Base-by-base conservation (phyloP, 2,797 vertebrate species). In the Prunella strophiata region DNA sequence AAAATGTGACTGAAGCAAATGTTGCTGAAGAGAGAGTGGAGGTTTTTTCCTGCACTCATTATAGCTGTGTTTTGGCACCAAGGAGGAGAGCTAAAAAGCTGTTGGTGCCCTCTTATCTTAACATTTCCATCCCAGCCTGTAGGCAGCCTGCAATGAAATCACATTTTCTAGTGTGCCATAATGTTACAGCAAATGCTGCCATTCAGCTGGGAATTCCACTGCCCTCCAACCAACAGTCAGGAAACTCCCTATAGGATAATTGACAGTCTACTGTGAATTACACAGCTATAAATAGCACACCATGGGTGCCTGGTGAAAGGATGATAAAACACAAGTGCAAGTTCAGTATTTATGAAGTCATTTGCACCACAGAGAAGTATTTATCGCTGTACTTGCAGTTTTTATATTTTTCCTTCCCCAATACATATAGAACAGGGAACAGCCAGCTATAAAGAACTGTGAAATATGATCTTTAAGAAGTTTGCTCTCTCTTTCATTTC, bases 271-370 rank as follows among this genome's bases (percentile, higher is more conserved):
- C 91, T 85, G 88, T 94, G 96, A 97, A 89, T 97, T 95, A 82
- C 21, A 34, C 30, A 63, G 79, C 80, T 96, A 93, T 94, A 97
- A 97, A 97, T 96, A 95, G 94, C 76, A 86, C 47, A 57, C 55
- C 26, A 85, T 14, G 74, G 94, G 40, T 94, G 94, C 67, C 89
- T 87, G 90, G 63, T 94, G 93, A 96, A 95, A 84, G 89, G 63
- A 94, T 92, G 88, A 89, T 94, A 91, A 96, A 95, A 94, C 26
- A 84, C 50, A 51, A 93, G 47, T 27, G 23, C 77, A 92, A 78
- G 79, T 76, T 87, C 87, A 92, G 51, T 67, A 42, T 91, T 93
- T 96, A 89, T 78, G 70, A 90, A 91, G 77, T 84, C 65, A 82
- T 94, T 90, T 80, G 78, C 79, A 93, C 61, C 91, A 94, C 61